phyloP scores from a whole-genome alignment of 2,797 vertebrate species.

The Malacoctenus gilli region DNA sequence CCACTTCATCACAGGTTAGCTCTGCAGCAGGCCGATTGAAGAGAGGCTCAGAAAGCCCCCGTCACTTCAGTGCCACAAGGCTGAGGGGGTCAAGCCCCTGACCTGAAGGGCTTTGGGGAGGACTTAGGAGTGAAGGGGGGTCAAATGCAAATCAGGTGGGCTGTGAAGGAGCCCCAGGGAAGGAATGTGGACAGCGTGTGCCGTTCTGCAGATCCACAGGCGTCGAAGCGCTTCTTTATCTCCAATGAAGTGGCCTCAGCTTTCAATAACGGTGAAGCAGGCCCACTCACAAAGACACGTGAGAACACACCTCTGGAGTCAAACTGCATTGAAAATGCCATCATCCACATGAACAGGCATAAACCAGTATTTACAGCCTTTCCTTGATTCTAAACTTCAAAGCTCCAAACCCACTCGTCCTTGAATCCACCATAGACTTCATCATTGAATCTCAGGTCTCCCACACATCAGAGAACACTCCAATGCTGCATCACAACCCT shows the following conservation, averaged over 20 bases:
- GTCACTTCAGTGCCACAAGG: conserved; percentile 53
- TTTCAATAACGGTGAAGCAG: conserved; percentile 21
- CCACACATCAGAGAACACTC: conserved; percentile 29
- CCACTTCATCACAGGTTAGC: conserved; percentile 68
- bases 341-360: no score
- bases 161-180: conserved; percentile 30
- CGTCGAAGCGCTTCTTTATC: conserved; percentile 22
- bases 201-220: conserved; percentile 7
- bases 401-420: conserved; percentile 9
- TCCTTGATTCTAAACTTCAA: conserved; percentile 11
- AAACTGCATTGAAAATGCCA: no score
- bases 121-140: conserved; percentile 42
- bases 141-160: conserved; percentile 63
- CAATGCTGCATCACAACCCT: conserved; percentile 22
- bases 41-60: conserved; percentile 46
- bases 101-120: conserved; percentile 41
- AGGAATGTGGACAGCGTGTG: conserved; percentile 57
- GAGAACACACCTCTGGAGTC: no score
- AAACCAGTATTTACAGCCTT: neutral
- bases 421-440: conserved; percentile 45
- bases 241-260: no score
- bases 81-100: conserved; percentile 51
- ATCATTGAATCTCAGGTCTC: conserved; percentile 45
- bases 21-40: conserved; percentile 54
- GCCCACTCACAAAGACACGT: neutral